phyloP scores from a whole-genome alignment of 2,888 invertebrate species.

The Pristionchus mayeri region DNA sequence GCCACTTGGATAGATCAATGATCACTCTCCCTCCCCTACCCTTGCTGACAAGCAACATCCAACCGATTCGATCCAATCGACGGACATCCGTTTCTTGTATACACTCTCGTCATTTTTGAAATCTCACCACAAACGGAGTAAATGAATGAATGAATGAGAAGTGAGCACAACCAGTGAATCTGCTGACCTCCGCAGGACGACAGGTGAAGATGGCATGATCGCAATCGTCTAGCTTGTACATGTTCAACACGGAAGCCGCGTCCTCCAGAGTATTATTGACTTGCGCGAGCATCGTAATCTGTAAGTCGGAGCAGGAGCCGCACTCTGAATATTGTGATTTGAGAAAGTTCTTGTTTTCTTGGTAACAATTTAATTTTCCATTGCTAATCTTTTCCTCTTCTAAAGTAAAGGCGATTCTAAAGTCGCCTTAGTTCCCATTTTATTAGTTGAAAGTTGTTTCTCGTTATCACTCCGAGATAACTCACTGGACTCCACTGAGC shows the following conservation, averaged over 20 bases:
- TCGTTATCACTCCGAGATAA: too few species aligned
- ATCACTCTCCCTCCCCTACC: background rate
- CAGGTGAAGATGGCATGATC: conserved; percentile 61
- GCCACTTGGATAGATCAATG: too few species aligned
- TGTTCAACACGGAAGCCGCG: conserved; percentile 62
- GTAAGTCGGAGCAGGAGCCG: background rate
- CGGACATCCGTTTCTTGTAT: too few species aligned
- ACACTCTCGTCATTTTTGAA: too few species aligned
- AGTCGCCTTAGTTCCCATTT: too few species aligned
- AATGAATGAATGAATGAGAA: too few species aligned
- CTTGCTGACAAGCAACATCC: background rate
- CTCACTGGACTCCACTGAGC: conserved; percentile 30
- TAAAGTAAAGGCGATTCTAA: too few species aligned
- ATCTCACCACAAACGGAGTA: too few species aligned
- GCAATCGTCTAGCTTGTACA: conserved; percentile 57
- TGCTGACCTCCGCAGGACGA: conserved; percentile 56
- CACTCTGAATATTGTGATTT: conserved; percentile 26
- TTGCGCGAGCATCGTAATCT: conserved; percentile 13
- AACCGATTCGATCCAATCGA: background rate
- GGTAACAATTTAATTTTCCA: too few species aligned
- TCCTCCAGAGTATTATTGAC: conserved; percentile 50
- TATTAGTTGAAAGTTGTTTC: too few species aligned
- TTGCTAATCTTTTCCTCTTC: too few species aligned
- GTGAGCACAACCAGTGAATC: background rate
- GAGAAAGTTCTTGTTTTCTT: background rate